A percentile compares a stretch with the other conserved stretches of the same genome.
Conservation (phyloP, 2,797 vertebrate species). For the Buphagus erythrorhynchus region DNA sequence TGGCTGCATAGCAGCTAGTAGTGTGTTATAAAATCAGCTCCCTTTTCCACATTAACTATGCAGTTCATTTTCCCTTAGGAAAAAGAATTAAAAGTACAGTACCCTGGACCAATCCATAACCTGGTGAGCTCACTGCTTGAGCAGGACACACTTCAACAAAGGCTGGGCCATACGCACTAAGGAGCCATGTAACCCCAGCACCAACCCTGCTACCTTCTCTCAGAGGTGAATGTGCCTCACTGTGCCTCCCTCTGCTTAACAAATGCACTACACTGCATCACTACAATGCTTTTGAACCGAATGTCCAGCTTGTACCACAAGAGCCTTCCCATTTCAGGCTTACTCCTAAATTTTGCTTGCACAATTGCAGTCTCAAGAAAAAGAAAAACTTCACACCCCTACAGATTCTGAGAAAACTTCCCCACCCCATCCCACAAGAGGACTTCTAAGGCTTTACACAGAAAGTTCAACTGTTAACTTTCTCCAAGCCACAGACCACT, state of each 20-base stretch:
- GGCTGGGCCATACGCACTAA: not conserved
- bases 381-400: constrained; percentile 42
- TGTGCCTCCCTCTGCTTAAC: not conserved
- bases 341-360: constrained; percentile 35
- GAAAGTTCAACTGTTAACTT: constrained; percentile 64
- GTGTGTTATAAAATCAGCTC: not conserved
- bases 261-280: not conserved
- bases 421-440: constrained; percentile 53
- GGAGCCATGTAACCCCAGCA: not conserved
- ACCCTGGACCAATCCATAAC: constrained; percentile 53
- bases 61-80: constrained; percentile 16
- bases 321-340: constrained; percentile 29
- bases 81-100: constrained; percentile 47
- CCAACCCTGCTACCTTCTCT: not conserved
- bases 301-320: constrained; percentile 8
- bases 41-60: not conserved
- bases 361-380: constrained; percentile 32
- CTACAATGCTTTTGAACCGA: constrained; percentile 40
- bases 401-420: constrained; percentile 53
- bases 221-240: not conserved
- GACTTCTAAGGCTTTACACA: constrained; percentile 73
- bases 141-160: not conserved
- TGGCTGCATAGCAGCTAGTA: constrained; percentile 73
- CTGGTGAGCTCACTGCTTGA: not conserved
- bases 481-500: constrained; percentile 55